phyloP scores from a whole-genome alignment of 2,797 vertebrate genomes.

The Spizella passerina region DNA sequence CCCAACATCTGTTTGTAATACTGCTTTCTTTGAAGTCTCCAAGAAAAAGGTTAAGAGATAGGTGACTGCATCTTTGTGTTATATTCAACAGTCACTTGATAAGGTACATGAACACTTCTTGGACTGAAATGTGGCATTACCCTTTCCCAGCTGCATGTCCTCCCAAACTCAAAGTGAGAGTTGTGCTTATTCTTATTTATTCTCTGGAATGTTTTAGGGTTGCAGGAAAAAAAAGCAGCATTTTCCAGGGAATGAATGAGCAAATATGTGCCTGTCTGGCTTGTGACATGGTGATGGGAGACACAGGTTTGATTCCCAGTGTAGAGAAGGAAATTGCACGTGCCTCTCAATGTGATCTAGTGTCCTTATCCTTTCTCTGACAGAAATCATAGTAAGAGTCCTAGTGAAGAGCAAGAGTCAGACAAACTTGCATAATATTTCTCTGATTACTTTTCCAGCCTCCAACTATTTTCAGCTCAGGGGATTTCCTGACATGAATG shows the following conservation, averaged over 20 bases:
- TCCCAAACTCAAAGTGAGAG: background rate
- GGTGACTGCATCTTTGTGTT: background rate
- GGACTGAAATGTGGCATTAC: background rate
- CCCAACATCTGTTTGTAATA: background rate
- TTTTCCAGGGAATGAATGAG: background rate
- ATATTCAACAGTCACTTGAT: background rate
- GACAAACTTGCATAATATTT: background rate
- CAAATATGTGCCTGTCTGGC: background rate
- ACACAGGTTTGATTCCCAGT: background rate
- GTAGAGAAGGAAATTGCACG: background rate
- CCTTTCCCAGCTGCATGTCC: background rate
- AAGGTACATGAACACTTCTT: background rate
- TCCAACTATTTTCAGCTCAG: background rate
- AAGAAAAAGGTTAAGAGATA: background rate
- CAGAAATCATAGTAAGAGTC: background rate
- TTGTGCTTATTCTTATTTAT: background rate
- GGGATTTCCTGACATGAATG: conserved; percentile 20
- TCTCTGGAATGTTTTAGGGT: background rate
- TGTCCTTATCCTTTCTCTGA: background rate
- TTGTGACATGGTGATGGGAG: background rate
- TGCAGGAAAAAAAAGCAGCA: background rate
- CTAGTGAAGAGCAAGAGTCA: background rate
- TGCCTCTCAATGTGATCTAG: background rate
- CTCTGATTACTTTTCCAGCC: background rate
- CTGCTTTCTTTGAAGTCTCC: background rate